Base-by-base conservation (phyloP, 2,888 invertebrate genomes). In the Chydorus sphaericus region DNA sequence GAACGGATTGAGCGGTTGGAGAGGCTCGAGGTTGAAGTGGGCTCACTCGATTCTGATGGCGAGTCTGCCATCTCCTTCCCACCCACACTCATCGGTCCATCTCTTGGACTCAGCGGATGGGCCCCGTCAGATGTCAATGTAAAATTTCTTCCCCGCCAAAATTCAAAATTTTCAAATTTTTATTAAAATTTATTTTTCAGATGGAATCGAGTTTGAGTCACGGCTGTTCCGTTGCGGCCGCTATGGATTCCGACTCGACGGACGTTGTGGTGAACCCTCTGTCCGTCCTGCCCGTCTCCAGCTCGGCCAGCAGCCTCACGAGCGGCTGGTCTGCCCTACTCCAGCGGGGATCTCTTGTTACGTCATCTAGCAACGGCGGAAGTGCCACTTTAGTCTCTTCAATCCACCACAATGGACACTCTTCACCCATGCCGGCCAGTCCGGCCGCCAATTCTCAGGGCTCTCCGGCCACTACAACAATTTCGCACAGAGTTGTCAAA, bases 181-280 rank as follows among this genome's bases (percentile, higher is more conserved):
- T n/a, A n/a, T n/a, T n/a, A n/a, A n/a, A n/a, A n/a, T n/a, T 30
- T 30, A 28, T 11, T 1, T 26, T 52, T 18, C 30, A 52, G 52
- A 33, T 52, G 30, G 52, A 52, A 8, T 52, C 52, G 10, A 52
- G 36, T 36, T 29, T 52, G 8, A 52, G 14, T 36, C 31, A 36
- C 26, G 36, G 52, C 18, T 52, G 36, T 26, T 23, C 36, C 18
- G 52, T 52, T 20, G 33, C 52, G n/a, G 52, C 52, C 14, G 55
- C 49, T 26, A 48, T 55, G 20, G 55, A 55, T 31, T 55, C 65
- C 78, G 85, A 85, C 66, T 82, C 82, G 39, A 80, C 80, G 59
- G 81, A 82, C 14, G 81, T 86, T 61, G 82, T 90, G 79, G 91
- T 91, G 5, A 90, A 91, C 72, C 91, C 91, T 4, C 89, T 87